Evolutionary conservation across 2,797 vertebrate species (phyloP).

Genomic region (Labeo calbasu): DNA sequence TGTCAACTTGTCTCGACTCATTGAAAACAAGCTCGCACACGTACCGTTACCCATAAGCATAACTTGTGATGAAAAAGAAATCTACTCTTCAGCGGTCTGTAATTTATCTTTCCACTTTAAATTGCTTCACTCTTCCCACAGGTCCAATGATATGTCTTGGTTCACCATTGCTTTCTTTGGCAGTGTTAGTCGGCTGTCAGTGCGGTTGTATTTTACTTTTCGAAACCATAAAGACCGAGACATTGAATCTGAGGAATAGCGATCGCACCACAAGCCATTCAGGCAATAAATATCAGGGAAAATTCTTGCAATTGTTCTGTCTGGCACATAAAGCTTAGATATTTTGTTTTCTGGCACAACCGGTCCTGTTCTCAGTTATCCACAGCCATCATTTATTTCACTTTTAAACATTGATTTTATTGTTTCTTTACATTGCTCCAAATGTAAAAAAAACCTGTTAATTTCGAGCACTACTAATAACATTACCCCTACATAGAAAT

Average conservation of each 20-base stretch:
- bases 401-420: background rate
- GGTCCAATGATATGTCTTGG: slow-evolving; percentile 46
- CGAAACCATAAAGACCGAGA: slow-evolving; percentile 46
- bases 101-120: slow-evolving; percentile 53
- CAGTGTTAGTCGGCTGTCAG: slow-evolving; percentile 36
- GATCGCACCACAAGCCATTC: slow-evolving; percentile 30
- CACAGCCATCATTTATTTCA: background rate
- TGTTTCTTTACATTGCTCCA: background rate
- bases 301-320: slow-evolving; percentile 43
- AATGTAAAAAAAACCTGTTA: background rate
- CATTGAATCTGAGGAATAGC: slow-evolving; percentile 28
- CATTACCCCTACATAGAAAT: background rate
- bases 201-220: slow-evolving; percentile 45
- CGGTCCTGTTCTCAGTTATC: slow-evolving; percentile 4
- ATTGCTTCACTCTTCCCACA: slow-evolving; percentile 50
- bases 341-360: background rate
- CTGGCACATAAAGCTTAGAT: slow-evolving; percentile 12
- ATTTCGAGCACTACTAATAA: background rate
- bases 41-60: slow-evolving; percentile 15
- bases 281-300: slow-evolving; percentile 43
- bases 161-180: slow-evolving; percentile 53
- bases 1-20: slow-evolving; percentile 29
- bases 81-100: slow-evolving; percentile 22
- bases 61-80: slow-evolving; percentile 37
- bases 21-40: slow-evolving; percentile 27